Evolutionary conservation across 2,113 vertebrate genomes (phyloP), one percentile per base, ranked within the genome.

Genomic region (Podocnemis expansa): DNA sequence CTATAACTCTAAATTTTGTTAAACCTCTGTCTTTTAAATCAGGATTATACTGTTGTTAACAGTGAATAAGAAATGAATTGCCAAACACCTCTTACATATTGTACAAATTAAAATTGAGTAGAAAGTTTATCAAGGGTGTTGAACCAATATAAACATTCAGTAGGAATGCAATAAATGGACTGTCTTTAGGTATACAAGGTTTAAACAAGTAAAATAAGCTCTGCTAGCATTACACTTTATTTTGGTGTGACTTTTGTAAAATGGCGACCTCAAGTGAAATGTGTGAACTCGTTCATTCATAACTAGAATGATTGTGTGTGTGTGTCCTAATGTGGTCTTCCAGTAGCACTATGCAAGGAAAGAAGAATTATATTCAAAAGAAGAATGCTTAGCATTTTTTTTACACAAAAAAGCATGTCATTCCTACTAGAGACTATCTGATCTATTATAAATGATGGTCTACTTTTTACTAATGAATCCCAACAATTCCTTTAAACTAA

Each of bases 141-240:
- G n/a, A n/a, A n/a, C n/a, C n/a, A n/a, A n/a, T n/a, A 80, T 92
- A 67, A 73, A 95, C 82, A 67, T 88, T 85, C 19, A 90, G 73
- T 52, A 34, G 16, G 80, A 31, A 19, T n/a, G 84, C 21, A 80
- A 25, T 34, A 94, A 58, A 49, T 63, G 92, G 73, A 25, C 17
- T 78, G 56, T 7, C 90, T 19, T 86, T 94, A 67, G 19, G 34
- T 4, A 70, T 88, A 76, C 55, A 47, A 91, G 43, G 31, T 38
- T 2, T 80, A 45, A 70, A 70, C 19, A 43, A 75, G 43, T 43
- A 82, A 96, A 92, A 84, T 5, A 86, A 93, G 1, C 31, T 88
- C n/a, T 91, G 16, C 6, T 82, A 54, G 4, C 21, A 91, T 93
- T 54, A 86, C 17, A 22, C 58, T 95, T n/a, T 55, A 63, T 93